phyloP scores from a whole-genome alignment of 2,797 vertebrate species.

The Naso thynnoides region DNA sequence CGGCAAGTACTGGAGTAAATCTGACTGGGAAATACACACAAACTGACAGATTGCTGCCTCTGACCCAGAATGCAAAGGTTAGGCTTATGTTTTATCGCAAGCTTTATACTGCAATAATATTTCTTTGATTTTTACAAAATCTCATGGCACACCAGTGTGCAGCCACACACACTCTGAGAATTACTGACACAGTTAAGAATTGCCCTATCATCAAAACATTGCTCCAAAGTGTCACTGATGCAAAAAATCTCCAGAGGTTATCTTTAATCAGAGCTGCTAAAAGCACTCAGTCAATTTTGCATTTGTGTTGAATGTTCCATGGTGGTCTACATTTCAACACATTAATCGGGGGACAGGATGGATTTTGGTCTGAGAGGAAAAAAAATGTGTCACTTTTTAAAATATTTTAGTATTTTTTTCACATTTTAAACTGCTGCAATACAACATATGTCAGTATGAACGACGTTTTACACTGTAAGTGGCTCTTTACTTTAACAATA shows the following conservation, averaged over 20 bases:
- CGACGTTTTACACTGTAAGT: neutral
- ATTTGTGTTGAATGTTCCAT: too few relatives aligned
- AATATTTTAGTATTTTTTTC: neutral
- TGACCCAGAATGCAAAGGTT: too few relatives aligned
- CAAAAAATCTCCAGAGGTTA: neutral
- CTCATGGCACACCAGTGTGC: too few relatives aligned
- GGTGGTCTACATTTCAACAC: neutral
- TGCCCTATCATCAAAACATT: neutral
- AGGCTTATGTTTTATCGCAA: too few relatives aligned
- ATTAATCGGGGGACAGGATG: neutral
- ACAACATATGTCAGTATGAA: neutral
- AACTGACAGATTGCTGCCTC: too few relatives aligned
- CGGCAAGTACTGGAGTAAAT: too few relatives aligned
- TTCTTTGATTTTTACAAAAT: too few relatives aligned
- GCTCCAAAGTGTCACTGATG: neutral
- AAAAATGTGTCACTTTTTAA: neutral
- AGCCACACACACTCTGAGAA: too few relatives aligned
- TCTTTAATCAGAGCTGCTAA: neutral
- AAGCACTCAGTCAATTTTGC: neutral
- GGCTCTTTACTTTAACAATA: neutral
- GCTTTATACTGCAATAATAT: too few relatives aligned
- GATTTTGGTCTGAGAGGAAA: neutral
- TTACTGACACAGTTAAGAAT: neutral
- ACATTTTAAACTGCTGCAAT: neutral
- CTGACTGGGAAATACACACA: too few relatives aligned